These are phyloP conservation scores for Drosophila takahashii DNA, from an alignment of 1,140 invertebrate species.

Conservation along the genomic window DNA sequence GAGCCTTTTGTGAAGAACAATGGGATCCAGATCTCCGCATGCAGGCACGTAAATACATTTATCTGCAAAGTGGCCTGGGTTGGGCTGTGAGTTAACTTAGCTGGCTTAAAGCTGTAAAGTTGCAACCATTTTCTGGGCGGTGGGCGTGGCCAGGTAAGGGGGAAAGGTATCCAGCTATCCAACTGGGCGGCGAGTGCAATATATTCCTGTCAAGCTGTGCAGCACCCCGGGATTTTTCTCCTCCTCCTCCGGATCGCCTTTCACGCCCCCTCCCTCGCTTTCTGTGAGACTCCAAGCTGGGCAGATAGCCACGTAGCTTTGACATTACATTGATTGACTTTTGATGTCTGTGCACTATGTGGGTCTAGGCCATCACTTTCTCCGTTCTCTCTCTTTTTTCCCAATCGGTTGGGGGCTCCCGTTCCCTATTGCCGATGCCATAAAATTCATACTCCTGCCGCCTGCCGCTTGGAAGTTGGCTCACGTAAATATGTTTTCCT, in stretches of 20 bases:
- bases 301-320: slow-evolving; percentile 44
- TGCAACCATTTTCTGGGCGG: slow-evolving; percentile 21
- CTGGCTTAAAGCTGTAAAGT: slow-evolving; percentile 14
- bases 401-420: background rate
- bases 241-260: background rate
- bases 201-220: slow-evolving; percentile 57
- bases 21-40: background rate
- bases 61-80: slow-evolving; percentile 10
- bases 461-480: slow-evolving; percentile 22
- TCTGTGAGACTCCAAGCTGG: slow-evolving; percentile 24
- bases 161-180: background rate
- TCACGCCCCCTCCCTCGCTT: slow-evolving; percentile 3
- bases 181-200: slow-evolving; percentile 43
- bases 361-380: slow-evolving; percentile 33
- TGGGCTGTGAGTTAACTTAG: background rate
- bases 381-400: background rate
- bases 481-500: slow-evolving; percentile 39
- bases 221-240: slow-evolving; percentile 9
- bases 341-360: slow-evolving; percentile 33
- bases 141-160: slow-evolving; percentile 36
- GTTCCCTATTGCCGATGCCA: background rate
- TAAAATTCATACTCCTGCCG: slow-evolving; percentile 3
- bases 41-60: slow-evolving; percentile 1
- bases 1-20: slow-evolving; percentile 19
- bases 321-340: slow-evolving; percentile 64